A percentile compares a stretch with the other conserved stretches of the same genome.
Conservation (phyloP, 2,113 vertebrate species). For the Ctenodactylus gundi region DNA sequence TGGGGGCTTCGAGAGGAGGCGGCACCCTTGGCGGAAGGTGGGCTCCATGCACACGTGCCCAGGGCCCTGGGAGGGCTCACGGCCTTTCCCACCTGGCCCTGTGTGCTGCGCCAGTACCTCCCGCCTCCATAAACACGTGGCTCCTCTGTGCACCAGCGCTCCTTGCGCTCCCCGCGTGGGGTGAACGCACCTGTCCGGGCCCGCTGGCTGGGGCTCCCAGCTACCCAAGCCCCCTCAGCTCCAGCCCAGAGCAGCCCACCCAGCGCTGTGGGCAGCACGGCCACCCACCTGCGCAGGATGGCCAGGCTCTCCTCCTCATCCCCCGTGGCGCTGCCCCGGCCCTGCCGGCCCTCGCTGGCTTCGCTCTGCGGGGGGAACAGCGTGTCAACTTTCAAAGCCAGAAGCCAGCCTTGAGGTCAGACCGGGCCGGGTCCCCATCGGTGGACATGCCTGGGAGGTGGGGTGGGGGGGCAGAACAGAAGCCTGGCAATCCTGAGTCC, state of each 20-base stretch:
- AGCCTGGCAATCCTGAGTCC: not conserved
- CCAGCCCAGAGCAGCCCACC: not conserved
- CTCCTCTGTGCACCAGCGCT: not conserved
- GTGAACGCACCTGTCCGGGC: too few relatives aligned
- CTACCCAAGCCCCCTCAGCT: not conserved
- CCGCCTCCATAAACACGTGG: not conserved
- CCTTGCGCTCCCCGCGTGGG: not conserved
- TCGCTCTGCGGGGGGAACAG: conserved; percentile 83
- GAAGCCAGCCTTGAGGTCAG: not conserved
- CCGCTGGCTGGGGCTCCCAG: not conserved
- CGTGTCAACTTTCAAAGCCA: rapidly evolving
- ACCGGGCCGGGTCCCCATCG: rapidly evolving
- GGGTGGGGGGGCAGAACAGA: too few relatives aligned
- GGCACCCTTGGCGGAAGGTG: not conserved
- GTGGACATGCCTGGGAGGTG: not conserved
- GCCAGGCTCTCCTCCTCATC: conserved; percentile 97
- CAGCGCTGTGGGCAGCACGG: not conserved
- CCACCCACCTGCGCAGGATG: conserved; percentile 91
- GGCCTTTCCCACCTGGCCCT: not conserved
- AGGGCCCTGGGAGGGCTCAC: not conserved
- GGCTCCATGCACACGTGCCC: not conserved
- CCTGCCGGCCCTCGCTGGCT: conserved; percentile 83
- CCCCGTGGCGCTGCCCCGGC: conserved; percentile 88
- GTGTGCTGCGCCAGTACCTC: too few relatives aligned
- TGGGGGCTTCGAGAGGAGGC: not conserved